A percentile compares a stretch with the other conserved stretches of the same genome.
Evolutionary conservation across 2,888 invertebrate species (phyloP).

Genomic region (Lottia gigantea): DNA sequence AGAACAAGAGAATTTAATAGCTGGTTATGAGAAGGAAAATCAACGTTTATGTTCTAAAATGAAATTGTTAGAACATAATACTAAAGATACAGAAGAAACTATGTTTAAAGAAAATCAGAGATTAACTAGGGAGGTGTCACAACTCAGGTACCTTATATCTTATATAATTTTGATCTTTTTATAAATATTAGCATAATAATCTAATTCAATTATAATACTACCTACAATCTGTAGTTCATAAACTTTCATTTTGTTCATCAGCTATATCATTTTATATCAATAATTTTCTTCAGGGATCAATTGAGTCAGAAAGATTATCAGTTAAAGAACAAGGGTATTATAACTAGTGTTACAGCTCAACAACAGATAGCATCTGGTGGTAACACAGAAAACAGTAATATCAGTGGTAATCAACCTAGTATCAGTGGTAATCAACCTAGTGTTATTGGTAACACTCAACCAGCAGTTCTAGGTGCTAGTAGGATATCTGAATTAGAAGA

Average conservation of each 20-base stretch:
- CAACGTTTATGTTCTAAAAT: constrained; percentile 63
- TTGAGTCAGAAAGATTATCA: constrained; percentile 55
- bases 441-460: too few species aligned
- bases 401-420: too few species aligned
- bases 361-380: constrained; percentile 53
- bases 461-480: constrained; percentile 47
- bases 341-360: constrained; percentile 55
- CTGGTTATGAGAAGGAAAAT: constrained; percentile 65
- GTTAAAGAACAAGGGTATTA: constrained; percentile 53
- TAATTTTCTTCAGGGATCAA: constrained; percentile 42
- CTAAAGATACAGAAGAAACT: constrained; percentile 59
- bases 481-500: constrained; percentile 54
- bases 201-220: too few species aligned
- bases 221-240: too few species aligned
- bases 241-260: too few species aligned
- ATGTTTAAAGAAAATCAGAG: constrained; percentile 66
- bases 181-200: too few species aligned
- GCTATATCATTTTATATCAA: too few species aligned
- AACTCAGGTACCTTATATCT: constrained; percentile 48
- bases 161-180: background rate
- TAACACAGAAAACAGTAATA: constrained; percentile 27
- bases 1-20: constrained; percentile 63
- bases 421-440: too few species aligned
- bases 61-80: constrained; percentile 53
- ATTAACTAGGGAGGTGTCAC: constrained; percentile 52